Percentiles rank a stretch among this genome's conserved stretches.
phyloP scores from a whole-genome alignment of 2,888 invertebrate genomes.

The Harpagoxenus sublaevis region DNA sequence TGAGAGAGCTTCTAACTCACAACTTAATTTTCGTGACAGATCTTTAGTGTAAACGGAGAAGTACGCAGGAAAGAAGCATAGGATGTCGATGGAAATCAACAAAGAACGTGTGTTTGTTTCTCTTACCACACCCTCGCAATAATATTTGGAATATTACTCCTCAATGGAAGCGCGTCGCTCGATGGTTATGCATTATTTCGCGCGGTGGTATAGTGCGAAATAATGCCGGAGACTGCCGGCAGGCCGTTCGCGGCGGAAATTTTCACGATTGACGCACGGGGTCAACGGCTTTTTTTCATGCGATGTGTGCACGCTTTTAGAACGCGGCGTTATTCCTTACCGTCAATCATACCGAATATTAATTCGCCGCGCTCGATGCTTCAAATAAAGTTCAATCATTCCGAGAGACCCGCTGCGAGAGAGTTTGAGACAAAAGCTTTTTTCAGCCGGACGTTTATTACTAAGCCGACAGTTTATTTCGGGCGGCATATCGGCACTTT shows the following conservation, averaged over 20 bases:
- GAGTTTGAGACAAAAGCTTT: slow-evolving; percentile 78
- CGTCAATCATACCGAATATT: slow-evolving; percentile 78
- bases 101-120: background rate
- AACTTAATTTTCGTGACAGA: background rate
- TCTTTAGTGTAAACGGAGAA: background rate
- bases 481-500: slow-evolving; percentile 80
- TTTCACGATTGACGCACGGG: slow-evolving; percentile 58
- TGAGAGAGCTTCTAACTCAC: background rate
- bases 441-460: slow-evolving; percentile 77
- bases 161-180: slow-evolving; percentile 58
- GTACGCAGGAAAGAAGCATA: background rate
- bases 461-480: slow-evolving; percentile 80
- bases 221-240: slow-evolving; percentile 15
- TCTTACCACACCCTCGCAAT: background rate
- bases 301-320: slow-evolving; percentile 63
- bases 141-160: slow-evolving; percentile 63
- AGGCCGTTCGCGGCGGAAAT: slow-evolving; percentile 27
- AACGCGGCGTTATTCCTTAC: slow-evolving; percentile 71
- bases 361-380: slow-evolving; percentile 79
- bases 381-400: slow-evolving; percentile 82
- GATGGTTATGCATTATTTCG: slow-evolving; percentile 69
- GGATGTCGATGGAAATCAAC: background rate
- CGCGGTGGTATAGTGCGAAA: slow-evolving; percentile 22
- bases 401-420: slow-evolving; percentile 53
- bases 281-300: slow-evolving; percentile 74